phyloP scores from a whole-genome alignment of 1,140 invertebrate species.

The Macrocentrus cingulum region DNA sequence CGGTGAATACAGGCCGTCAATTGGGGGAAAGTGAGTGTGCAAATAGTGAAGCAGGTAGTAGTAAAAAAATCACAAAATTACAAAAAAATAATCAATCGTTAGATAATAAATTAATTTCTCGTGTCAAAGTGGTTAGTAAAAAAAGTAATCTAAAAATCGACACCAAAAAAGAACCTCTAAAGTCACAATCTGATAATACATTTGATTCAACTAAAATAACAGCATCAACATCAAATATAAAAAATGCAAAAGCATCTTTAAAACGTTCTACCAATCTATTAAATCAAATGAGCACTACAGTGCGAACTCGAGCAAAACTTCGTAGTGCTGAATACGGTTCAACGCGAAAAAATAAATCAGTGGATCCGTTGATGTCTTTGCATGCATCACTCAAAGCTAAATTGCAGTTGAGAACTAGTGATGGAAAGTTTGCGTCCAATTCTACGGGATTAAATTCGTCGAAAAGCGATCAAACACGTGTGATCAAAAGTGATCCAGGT shows the following conservation, averaged over 20 bases:
- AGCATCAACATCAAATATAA: not conserved
- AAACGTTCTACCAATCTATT: conserved; percentile 11
- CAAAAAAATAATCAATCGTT: conserved; percentile 23
- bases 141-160: conserved; percentile 43
- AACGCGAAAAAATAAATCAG: conserved; percentile 28
- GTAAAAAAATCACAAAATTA: conserved; percentile 21
- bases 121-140: conserved; percentile 41
- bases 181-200: not conserved
- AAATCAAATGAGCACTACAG: conserved; percentile 1
- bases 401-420: conserved; percentile 43
- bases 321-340: not conserved
- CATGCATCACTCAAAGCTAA: conserved; percentile 45
- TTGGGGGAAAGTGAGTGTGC: conserved; percentile 16
- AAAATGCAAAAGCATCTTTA: not conserved
- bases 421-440: conserved; percentile 49
- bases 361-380: conserved; percentile 35
- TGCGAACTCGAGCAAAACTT: not conserved
- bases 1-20: conserved; percentile 22
- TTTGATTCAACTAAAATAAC: not conserved
- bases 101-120: conserved; percentile 32
- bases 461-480: conserved; percentile 12
- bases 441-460: conserved; percentile 18
- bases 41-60: conserved; percentile 5
- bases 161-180: not conserved
- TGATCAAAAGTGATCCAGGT: not conserved